Evolutionary conservation across 2,888 invertebrate species (phyloP), one percentile per base, ranked within the genome.

Genomic region (Lypha dubia): DNA sequence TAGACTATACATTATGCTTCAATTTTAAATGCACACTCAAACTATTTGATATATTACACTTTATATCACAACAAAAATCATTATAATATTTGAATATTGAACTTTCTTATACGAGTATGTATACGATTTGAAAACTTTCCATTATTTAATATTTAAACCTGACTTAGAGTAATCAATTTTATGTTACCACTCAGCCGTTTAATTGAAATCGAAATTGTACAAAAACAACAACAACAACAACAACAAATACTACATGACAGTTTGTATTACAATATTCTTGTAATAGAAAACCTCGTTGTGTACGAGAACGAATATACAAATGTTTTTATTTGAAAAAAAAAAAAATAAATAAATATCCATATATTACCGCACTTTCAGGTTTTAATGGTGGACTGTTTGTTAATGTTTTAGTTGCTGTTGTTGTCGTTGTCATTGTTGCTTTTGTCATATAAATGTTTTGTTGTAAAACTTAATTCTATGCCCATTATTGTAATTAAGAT

Each of bases 391-490:
- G 63, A 28, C 41, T 53, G 20, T 58, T 51, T 62, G 17, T 11
- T 44, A n/a, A 32, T 63, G 41, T 15, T 32, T 24, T 68, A 22
- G 1, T 20, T 68, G 51, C 8, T 56, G 20, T 35, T 11, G 68
- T 49, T 62, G 62, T 60, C 63, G 73, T 22, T 67, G 81, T 67
- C 62, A 60, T 56, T 81, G 71, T 53, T 76, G 58, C 17, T 75
- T 41, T 24, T 80, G 65, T 79, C 77, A 83, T 79, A 76, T 83
- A 65, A 83, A 80, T 83, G 56, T 44, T 67, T 56, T 53, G 44
- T 79, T 77, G 62, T 79, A 68, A 83, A 79, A 83, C 56, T 81
- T 81, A 63, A 86, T 76, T 85, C 79, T 79, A 81, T 77, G 68
- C 68, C 68, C 62, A 81, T 81, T 70, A 70, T 79, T 76, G 79